A percentile compares a stretch with the other conserved stretches of the same genome.
Evolutionary conservation across 2,888 invertebrate genomes (phyloP).

Genomic region (Dorcus hopei): DNA sequence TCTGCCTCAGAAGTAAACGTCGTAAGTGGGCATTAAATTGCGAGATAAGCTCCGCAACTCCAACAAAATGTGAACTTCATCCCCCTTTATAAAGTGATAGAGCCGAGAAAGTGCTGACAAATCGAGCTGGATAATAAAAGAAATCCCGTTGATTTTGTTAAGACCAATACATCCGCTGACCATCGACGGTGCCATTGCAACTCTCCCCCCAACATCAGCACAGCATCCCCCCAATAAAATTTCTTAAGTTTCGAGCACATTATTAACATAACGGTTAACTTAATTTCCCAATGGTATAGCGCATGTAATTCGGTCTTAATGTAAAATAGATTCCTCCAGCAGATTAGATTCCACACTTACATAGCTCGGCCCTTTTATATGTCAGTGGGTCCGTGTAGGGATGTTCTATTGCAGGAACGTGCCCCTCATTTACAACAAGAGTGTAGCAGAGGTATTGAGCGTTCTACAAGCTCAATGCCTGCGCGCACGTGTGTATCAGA

Average conservation of each 20-base stretch:
- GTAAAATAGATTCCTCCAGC: too few species aligned
- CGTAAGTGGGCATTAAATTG: constrained; percentile 7
- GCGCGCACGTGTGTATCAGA: constrained; percentile 6
- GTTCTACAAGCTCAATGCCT: constrained; percentile 2
- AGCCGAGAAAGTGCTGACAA: constrained; percentile 4
- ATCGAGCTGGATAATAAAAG: not conserved
- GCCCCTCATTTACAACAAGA: not conserved
- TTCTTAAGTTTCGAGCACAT: too few species aligned
- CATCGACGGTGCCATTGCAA: not conserved
- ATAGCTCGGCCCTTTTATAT: not conserved
- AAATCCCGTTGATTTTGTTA: not conserved
- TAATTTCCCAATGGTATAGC: too few species aligned
- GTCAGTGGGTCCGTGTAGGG: not conserved
- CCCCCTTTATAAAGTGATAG: constrained; percentile 7
- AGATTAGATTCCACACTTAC: not conserved
- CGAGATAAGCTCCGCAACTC: constrained; percentile 3
- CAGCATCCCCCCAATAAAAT: not conserved
- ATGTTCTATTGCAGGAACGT: not conserved
- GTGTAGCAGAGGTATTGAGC: not conserved
- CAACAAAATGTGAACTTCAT: constrained; percentile 1
- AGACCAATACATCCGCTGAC: not conserved
- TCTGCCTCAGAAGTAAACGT: not conserved
- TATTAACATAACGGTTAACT: too few species aligned
- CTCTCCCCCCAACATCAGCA: not conserved
- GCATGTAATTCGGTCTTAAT: too few species aligned